A percentile compares a stretch with the other conserved stretches of the same genome.
These are phyloP conservation scores for Pollimyrus isidori DNA, from an alignment of 2,113 vertebrate genomes.

Conservation along the genomic window DNA sequence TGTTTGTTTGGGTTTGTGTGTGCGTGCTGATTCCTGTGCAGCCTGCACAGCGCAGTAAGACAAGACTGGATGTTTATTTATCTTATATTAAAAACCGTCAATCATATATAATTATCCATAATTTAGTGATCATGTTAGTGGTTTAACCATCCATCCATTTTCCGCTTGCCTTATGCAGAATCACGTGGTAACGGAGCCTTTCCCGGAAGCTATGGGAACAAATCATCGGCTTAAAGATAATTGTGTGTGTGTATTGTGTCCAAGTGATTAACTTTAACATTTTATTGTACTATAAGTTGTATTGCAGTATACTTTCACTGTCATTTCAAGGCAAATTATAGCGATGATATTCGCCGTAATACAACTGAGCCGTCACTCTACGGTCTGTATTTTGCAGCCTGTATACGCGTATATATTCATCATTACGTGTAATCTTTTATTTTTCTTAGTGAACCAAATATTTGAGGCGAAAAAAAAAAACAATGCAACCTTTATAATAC, in stretches of 20 bases:
- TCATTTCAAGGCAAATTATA: neutral
- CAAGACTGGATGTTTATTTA: neutral
- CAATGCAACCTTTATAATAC: neutral
- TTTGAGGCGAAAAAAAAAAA: neutral
- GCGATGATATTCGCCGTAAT: neutral
- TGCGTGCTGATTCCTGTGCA: neutral
- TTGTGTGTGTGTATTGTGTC: neutral
- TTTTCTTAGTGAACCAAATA: neutral
- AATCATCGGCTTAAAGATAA: neutral
- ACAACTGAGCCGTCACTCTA: neutral
- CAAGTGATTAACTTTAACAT: neutral
- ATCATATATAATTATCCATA: neutral
- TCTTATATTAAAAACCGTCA: neutral
- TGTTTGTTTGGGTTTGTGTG: constrained; percentile 6
- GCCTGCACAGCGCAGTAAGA: neutral
- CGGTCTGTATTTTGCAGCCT: neutral
- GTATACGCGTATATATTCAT: neutral
- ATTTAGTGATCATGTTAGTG: neutral
- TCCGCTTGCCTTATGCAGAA: neutral
- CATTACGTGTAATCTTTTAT: neutral
- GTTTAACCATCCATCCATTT: neutral
- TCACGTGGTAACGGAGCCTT: neutral
- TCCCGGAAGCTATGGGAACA: neutral
- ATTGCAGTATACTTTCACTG: neutral
- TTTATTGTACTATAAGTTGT: neutral